These are phyloP conservation scores for Elephantulus edwardii DNA, from an alignment of 2,113 vertebrate genomes.

Conservation along the genomic window DNA sequence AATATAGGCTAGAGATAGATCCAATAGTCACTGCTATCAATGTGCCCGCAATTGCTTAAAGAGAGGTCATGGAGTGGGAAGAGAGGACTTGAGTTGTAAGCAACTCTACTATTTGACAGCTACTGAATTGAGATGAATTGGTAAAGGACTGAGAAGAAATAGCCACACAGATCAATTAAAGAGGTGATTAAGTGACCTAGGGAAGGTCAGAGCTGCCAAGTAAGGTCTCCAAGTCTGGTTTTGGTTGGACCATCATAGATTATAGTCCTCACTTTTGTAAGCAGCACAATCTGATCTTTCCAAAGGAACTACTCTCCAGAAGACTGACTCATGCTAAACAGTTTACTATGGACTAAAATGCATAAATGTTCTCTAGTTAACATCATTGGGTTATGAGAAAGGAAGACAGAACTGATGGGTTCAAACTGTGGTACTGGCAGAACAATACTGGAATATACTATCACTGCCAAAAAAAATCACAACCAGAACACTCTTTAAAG, in stretches of 20 bases:
- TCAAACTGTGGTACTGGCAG: neutral
- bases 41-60: neutral
- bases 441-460: neutral
- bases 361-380: too few relatives aligned
- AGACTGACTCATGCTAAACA: neutral
- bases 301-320: neutral
- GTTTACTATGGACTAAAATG: neutral
- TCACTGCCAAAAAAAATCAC: neutral
- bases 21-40: neutral
- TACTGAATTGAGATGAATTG: neutral
- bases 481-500: neutral
- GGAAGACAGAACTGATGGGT: neutral
- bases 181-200: fast-evolving
- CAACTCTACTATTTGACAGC: neutral
- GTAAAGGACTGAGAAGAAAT: neutral
- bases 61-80: fast-evolving
- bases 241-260: neutral
- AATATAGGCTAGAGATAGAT: neutral
- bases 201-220: neutral
- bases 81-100: neutral
- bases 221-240: neutral
- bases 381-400: neutral
- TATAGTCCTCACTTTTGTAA: neutral
- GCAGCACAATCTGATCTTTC: neutral
- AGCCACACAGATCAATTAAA: neutral